Conservation (phyloP, 2,888 invertebrate species). For the Sinohyriopsis cumingii region DNA sequence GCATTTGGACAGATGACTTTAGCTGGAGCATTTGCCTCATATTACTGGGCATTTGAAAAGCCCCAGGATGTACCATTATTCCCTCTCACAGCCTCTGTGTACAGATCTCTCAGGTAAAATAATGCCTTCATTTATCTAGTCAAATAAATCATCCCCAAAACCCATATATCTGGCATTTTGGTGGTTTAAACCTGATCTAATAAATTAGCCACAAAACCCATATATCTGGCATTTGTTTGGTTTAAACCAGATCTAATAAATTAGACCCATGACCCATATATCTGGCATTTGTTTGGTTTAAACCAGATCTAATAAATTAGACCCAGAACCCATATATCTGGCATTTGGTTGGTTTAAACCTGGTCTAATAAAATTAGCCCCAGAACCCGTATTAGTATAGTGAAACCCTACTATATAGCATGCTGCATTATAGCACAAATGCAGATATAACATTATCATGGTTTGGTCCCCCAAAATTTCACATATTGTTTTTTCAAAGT, state of each 20-base stretch:
- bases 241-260: not conserved
- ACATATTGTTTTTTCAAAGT: too few relatives aligned
- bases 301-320: not conserved
- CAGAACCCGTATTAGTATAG: not conserved
- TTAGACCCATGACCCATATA: not conserved
- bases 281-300: too few relatives aligned
- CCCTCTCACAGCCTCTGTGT: conserved; percentile 83
- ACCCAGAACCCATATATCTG: not conserved
- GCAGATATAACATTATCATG: too few relatives aligned
- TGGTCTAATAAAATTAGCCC: not conserved
- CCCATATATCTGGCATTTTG: not conserved
- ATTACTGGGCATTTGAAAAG: conserved; percentile 93
- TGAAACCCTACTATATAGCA: too few relatives aligned
- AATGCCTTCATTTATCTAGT: not conserved
- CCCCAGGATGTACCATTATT: conserved; percentile 86
- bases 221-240: not conserved
- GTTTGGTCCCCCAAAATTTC: too few relatives aligned
- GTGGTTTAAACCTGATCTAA: not conserved
- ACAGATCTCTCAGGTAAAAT: conserved; percentile 73
- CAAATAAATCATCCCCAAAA: not conserved
- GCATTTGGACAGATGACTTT: conserved; percentile 91
- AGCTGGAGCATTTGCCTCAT: conserved; percentile 80
- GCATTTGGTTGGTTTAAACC: too few relatives aligned
- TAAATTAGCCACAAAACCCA: not conserved
- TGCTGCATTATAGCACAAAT: too few relatives aligned